Evolutionary conservation across 2,888 invertebrate genomes (phyloP), one percentile per base, ranked within the genome.

Genomic region (Cheilosia pagana): DNA sequence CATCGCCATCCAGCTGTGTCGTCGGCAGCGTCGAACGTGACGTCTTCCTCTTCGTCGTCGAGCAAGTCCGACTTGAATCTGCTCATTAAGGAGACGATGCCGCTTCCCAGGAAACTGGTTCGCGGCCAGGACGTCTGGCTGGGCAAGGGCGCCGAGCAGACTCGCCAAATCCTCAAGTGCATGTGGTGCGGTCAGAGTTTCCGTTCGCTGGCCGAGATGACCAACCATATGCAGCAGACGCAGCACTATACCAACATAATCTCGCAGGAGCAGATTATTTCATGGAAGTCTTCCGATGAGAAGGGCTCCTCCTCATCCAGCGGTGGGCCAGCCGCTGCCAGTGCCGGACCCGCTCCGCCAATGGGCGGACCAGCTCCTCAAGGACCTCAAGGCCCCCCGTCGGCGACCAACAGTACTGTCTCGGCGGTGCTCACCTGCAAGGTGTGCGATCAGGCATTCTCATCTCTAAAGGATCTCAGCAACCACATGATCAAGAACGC

Each of bases 141-240:
- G 87, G 98, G 98, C 25, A 98, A 98, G 91, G 98, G 98, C 0
- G 98, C 98, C 1, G 98, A 99, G 90, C 99, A 99, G 92, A 99
- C 99, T 14, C 94, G 98, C 72, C 98, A 99, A 93, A 99, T 99
- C 88, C 94, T 99, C 59, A 98, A 99, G 92, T 99, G 99, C 91
- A 99, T 99, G 98, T 98, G 98, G 97, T 99, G 99, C 89, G 98
- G 98, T 0, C 98, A 98, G 91, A 98, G 98, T 88, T 99, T 99
- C 93, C 95, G 98, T 74, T 97, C 98, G 0, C 93, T 99, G 71
- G 98, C 98, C 2, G 98, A 99, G 93, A 98, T 99, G 96, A 99
- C 99, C 1, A 97, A 96, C 89, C 99, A 99, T 92, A 99, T 99
- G 99, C 98, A 98, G 91, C 96, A 98, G 90, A 99, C 99, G 25